Conservation (phyloP, 1,140 invertebrate species). For the Drosophila pseudoananassae region DNA sequence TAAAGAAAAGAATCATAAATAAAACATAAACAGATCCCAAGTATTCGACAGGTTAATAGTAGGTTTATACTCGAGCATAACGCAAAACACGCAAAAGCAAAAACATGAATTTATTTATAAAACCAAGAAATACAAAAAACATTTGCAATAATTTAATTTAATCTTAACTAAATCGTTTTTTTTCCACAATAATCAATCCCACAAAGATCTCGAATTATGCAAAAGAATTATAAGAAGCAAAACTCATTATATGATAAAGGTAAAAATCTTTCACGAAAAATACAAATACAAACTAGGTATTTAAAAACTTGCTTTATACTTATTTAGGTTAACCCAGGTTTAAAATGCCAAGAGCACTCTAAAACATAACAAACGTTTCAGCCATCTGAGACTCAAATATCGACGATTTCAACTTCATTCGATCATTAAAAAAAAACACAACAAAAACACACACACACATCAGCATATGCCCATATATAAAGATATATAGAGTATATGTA, state of each 20-base stretch:
- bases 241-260: constrained; percentile 37
- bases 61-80: constrained; percentile 33
- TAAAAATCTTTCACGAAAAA: constrained; percentile 1
- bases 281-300: constrained; percentile 36
- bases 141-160: constrained; percentile 43
- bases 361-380: constrained; percentile 42
- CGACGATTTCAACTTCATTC: constrained; percentile 22
- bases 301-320: constrained; percentile 53
- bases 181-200: constrained; percentile 44
- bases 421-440: constrained; percentile 31
- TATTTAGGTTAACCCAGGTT: constrained; percentile 28
- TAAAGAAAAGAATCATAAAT: neutral
- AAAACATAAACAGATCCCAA: constrained; percentile 24
- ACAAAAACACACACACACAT: constrained; percentile 39
- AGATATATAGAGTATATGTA: constrained; percentile 47
- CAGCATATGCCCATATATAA: constrained; percentile 47
- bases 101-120: constrained; percentile 60
- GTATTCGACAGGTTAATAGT: constrained; percentile 62
- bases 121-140: constrained; percentile 46
- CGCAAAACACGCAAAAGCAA: constrained; percentile 25
- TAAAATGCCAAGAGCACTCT: constrained; percentile 20
- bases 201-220: constrained; percentile 57
- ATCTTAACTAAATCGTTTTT: constrained; percentile 10
- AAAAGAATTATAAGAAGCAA: constrained; percentile 19
- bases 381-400: constrained; percentile 55